These are phyloP conservation scores for Drusus annulatus DNA, from an alignment of 1,140 invertebrate species.

Conservation along the genomic window DNA sequence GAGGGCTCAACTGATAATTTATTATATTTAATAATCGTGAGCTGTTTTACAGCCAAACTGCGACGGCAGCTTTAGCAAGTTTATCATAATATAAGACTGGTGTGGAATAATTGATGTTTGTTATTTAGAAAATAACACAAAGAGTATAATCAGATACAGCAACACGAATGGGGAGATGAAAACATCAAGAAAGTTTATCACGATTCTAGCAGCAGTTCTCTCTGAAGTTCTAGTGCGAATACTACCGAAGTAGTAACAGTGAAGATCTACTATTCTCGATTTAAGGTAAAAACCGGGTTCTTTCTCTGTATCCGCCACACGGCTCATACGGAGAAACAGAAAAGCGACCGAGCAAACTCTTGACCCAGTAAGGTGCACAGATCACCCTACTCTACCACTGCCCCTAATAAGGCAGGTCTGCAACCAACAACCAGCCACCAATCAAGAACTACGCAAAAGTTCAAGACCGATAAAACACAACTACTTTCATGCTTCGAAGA, in stretches of 20 bases:
- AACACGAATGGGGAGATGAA: not conserved
- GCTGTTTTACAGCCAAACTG: too few relatives aligned
- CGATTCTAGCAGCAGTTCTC: too few relatives aligned
- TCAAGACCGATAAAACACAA: not conserved
- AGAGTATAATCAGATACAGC: not conserved
- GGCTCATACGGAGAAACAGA: conserved; percentile 16
- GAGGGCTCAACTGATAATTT: too few relatives aligned
- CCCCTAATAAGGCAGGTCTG: conserved; percentile 7
- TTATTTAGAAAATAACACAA: conserved; percentile 2
- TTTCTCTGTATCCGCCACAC: not conserved
- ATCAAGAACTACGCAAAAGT: not conserved
- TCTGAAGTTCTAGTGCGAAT: not conserved
- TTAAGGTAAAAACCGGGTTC: conserved; percentile 35
- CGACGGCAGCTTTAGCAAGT: too few relatives aligned
- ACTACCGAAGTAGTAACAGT: not conserved
- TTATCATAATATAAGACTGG: not conserved
- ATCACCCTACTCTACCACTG: not conserved
- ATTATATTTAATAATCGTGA: too few relatives aligned
- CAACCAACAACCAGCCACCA: not conserved
- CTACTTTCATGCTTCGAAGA: not conserved
- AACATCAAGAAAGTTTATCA: not conserved
- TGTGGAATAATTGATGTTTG: not conserved
- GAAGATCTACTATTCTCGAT: not conserved
- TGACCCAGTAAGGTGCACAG: conserved; percentile 21
- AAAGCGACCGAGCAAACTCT: conserved; percentile 27